Evolutionary conservation across 2,797 vertebrate genomes (phyloP).

Genomic region (Silurus aristotelis): DNA sequence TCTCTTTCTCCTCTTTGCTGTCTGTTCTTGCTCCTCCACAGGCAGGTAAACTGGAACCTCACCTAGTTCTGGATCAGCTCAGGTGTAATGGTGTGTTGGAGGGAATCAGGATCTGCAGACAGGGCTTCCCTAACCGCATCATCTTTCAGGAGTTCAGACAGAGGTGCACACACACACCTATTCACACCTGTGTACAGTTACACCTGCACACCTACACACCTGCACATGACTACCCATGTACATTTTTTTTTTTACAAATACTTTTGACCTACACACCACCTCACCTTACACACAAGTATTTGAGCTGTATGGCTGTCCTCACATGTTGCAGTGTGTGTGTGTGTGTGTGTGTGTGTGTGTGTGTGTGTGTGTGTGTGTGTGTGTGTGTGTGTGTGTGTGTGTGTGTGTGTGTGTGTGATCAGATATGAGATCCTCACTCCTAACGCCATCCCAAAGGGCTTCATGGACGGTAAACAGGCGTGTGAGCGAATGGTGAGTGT

Average conservation of each 20-base stretch:
- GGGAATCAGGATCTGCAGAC: constrained; percentile 95
- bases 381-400: no score
- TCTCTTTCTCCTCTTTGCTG: neutral
- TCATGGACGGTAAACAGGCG: constrained; percentile 98
- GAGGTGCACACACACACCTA: constrained; percentile 73
- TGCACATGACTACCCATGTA: no score
- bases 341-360: neutral
- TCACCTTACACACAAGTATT: neutral
- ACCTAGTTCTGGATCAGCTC: constrained; percentile 93
- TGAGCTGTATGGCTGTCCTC: neutral
- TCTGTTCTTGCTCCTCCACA: constrained; percentile 26
- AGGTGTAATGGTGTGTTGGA: constrained; percentile 94
- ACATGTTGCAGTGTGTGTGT: no score
- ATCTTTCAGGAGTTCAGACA: constrained; percentile 98
- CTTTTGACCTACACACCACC: neutral
- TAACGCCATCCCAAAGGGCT: constrained; percentile 96
- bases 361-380: no score
- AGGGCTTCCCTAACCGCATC: constrained; percentile 97
- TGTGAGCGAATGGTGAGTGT: constrained; percentile 91
- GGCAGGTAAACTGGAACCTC: constrained; percentile 84
- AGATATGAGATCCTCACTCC: constrained; percentile 98
- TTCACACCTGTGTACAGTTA: neutral
- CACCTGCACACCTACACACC: neutral
- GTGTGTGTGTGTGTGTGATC: constrained; percentile 24
- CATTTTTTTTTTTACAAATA: no score